Base-by-base conservation (phyloP, 2,888 invertebrate genomes). In the Thelaira solivaga region DNA sequence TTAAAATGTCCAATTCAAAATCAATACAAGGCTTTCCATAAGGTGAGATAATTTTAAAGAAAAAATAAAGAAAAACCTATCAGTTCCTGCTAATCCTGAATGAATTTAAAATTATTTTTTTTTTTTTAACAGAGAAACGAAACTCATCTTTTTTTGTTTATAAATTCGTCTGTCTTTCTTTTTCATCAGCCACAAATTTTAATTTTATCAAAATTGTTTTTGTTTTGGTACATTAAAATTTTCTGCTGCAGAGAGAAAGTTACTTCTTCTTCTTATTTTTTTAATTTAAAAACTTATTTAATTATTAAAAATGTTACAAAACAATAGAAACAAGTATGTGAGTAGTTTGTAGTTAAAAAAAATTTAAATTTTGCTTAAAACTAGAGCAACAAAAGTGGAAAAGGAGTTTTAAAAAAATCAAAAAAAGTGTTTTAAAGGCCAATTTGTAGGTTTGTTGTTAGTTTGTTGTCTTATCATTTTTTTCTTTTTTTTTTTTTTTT, bases 211-310 rank as follows among this genome's bases (percentile, higher is more conserved):
- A n/a, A n/a, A n/a, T n/a, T n/a, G n/a, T n/a, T n/a, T n/a, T 5
- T 10, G 2, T 8, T 10, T 7, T 39, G 1, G 7, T 39, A 13
- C 4, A 13, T 13, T 39, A 4, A 47, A 55, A 57, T 36, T 68
- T 18, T 53, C 20, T 34, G 13, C 13, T 26, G 3, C 24, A 43
- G 4, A 43, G 11, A 11, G n/a, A n/a, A n/a, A 55, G 4, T 1
- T 39, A n/a, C n/a, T 36, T 39, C 4, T 39, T 26, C 6, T 36
- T 36, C 24, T 59, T 68, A 11, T 11, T 57, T 34, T 34, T 39
- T 26, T 11, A 36, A 49, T 47, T 72, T 72, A 47, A 72, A 72
- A 72, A 55, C 59, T 72, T 72, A 71, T 72, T 72, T 72, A 72
- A 72, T 72, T 62, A 55, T 22, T 62, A 72, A 62, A 62, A 62